Conservation (phyloP, 2,113 vertebrate genomes). For the Xiphophorus hellerii region DNA sequence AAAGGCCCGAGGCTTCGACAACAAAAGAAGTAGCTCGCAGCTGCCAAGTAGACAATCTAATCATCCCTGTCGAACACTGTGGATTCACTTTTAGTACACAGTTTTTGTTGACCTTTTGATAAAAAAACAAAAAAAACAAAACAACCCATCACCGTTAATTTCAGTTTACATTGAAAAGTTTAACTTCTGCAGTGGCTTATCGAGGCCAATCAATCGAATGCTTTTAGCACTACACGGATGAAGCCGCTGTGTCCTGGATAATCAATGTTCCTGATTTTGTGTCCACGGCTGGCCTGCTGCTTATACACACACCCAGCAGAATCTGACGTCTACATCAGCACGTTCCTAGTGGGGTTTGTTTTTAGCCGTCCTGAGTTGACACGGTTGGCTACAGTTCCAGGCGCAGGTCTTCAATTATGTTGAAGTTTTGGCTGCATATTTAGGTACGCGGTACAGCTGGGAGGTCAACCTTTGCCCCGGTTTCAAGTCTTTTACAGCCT, state of each 20-base stretch:
- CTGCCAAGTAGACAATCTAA: background rate
- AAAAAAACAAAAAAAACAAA: background rate
- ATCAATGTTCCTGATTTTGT: background rate
- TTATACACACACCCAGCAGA: background rate
- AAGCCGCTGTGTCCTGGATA: background rate
- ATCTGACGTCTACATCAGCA: background rate
- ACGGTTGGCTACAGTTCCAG: background rate
- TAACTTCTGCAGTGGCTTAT: background rate
- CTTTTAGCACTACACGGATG: background rate
- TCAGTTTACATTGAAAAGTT: background rate
- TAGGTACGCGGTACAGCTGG: background rate
- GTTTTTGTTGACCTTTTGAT: background rate
- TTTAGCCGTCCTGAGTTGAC: background rate
- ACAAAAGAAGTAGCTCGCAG: background rate
- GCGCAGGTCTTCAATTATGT: background rate
- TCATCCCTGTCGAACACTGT: background rate
- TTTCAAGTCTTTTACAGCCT: background rate
- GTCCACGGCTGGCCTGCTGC: background rate
- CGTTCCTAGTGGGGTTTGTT: background rate
- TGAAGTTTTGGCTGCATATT: background rate
- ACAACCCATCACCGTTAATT: background rate
- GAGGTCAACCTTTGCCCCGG: background rate
- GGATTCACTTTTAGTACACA: background rate
- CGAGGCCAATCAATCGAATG: slow-evolving; percentile 2
- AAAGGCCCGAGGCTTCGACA: background rate